phyloP scores from a whole-genome alignment of 2,113 vertebrate genomes.

The Manacus vitellinus region DNA sequence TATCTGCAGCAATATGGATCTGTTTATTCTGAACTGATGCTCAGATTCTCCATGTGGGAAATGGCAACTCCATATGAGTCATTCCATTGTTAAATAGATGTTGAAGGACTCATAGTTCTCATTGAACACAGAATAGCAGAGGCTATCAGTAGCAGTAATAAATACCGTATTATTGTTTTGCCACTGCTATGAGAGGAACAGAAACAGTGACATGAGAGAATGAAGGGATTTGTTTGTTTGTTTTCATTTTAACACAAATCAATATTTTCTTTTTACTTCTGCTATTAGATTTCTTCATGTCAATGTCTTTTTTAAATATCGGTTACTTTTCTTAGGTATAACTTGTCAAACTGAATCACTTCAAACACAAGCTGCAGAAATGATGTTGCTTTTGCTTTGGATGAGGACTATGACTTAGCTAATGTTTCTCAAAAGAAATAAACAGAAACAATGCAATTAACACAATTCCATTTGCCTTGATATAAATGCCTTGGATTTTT shows the following conservation, averaged over 20 bases:
- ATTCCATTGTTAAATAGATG: not conserved
- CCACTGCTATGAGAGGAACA: not conserved
- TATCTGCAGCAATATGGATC: not conserved
- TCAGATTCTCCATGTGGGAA: not conserved
- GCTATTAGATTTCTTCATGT: not conserved
- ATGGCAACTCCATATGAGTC: not conserved
- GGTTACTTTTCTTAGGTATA: not conserved
- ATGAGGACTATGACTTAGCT: not conserved
- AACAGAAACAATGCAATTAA: not conserved
- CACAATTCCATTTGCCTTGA: not conserved
- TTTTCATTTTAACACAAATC: not conserved
- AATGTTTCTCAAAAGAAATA: not conserved
- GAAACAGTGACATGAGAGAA: not conserved
- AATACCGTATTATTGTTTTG: not conserved
- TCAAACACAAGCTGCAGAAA: not conserved
- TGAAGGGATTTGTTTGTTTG: not conserved
- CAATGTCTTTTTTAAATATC: not conserved
- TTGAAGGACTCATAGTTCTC: not conserved
- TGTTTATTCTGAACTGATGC: not conserved
- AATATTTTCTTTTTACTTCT: not conserved
- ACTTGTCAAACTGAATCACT: not conserved
- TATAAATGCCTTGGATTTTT: not conserved
- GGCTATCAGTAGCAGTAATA: not conserved
- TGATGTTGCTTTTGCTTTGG: not conserved
- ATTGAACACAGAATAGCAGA: not conserved